Percentiles rank a stretch among this genome's conserved stretches.
phyloP scores from a whole-genome alignment of 2,797 vertebrate species.

The Sarcophilus harrisii region DNA sequence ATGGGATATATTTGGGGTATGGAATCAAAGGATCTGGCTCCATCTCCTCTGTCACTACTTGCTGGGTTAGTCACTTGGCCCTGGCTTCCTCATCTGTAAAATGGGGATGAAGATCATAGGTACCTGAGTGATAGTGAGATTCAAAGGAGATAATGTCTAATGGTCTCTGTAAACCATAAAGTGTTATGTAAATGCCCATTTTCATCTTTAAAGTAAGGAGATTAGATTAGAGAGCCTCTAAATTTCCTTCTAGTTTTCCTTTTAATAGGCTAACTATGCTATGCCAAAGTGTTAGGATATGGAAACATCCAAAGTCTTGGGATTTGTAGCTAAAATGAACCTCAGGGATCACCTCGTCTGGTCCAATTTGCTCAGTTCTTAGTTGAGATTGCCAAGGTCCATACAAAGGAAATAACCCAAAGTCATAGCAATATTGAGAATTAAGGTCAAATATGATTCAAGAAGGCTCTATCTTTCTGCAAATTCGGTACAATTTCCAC shows the following conservation, averaged over 20 bases:
- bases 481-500: not conserved
- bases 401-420: not conserved
- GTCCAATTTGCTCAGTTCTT: not conserved
- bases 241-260: not conserved
- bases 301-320: not conserved
- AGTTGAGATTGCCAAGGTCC: not conserved
- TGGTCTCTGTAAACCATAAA: not conserved
- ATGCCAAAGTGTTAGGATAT: not conserved
- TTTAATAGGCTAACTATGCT: not conserved
- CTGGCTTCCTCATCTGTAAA: not conserved
- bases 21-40: not conserved
- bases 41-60: not conserved
- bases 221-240: not conserved
- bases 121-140: not conserved
- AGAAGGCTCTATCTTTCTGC: not conserved
- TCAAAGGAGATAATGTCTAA: not conserved
- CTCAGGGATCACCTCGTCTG: not conserved
- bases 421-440: not conserved
- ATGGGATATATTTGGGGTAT: not conserved
- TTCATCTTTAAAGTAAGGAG: not conserved
- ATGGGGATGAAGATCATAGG: not conserved
- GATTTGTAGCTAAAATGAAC: not conserved
- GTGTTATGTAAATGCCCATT: not conserved
- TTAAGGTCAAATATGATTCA: not conserved
- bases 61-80: not conserved